Conservation (phyloP, 2,888 invertebrate species). For the Sympetrum striolatum region DNA sequence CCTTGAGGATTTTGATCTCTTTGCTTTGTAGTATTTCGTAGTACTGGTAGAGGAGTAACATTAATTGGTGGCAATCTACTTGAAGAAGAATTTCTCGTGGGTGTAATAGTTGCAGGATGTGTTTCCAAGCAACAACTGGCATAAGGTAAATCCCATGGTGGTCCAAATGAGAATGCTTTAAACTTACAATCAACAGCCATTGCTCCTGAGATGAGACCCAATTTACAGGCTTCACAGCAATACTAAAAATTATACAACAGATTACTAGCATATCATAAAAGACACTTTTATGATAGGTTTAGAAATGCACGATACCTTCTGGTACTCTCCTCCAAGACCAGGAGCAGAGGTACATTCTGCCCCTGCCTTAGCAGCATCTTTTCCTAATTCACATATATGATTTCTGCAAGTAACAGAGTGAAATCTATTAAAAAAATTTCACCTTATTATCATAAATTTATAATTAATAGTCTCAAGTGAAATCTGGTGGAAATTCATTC, state of each 20-base stretch:
- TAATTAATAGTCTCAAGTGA: too few relatives aligned
- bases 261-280: not conserved
- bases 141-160: slow-evolving; percentile 69
- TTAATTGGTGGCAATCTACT: not conserved
- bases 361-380: slow-evolving; percentile 52
- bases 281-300: not conserved
- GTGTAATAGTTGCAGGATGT: not conserved
- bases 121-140: slow-evolving; percentile 67
- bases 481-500: too few relatives aligned
- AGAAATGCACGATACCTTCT: slow-evolving; percentile 49
- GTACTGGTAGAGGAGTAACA: not conserved
- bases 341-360: slow-evolving; percentile 49
- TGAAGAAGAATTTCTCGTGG: not conserved
- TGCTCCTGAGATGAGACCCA: slow-evolving; percentile 68
- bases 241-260: slow-evolving; percentile 56
- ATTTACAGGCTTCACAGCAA: slow-evolving; percentile 71
- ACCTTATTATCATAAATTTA: too few relatives aligned
- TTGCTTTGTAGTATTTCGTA: not conserved
- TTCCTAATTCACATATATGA: not conserved
- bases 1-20: not conserved
- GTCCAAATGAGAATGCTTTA: slow-evolving; percentile 63
- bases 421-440: not conserved
- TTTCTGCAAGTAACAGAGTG: not conserved
- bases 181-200: slow-evolving; percentile 66
- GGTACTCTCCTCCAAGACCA: slow-evolving; percentile 51